Evolutionary conservation across 2,888 invertebrate genomes (phyloP).

Genomic region (Leptopilina myrica): DNA sequence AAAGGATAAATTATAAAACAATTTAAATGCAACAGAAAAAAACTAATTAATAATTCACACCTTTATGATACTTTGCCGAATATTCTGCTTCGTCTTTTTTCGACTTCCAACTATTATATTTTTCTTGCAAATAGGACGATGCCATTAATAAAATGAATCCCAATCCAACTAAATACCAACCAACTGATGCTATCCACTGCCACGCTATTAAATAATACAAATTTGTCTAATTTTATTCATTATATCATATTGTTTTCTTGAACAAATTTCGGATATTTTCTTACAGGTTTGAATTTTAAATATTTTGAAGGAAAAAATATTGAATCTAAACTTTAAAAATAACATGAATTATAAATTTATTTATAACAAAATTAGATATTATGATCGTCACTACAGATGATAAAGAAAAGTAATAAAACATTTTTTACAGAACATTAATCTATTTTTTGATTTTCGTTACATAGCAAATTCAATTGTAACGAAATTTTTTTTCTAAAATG

Average conservation of each 20-base stretch:
- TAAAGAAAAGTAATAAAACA: too few species aligned
- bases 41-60: conserved; percentile 63
- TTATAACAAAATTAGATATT: too few species aligned
- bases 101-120: conserved; percentile 69
- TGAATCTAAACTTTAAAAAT: not conserved
- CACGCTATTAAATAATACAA: conserved; percentile 59
- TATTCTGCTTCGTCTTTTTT: conserved; percentile 73
- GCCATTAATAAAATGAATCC: conserved; percentile 66
- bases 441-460: too few species aligned
- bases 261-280: too few species aligned
- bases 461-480: too few species aligned
- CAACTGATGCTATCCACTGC: conserved; percentile 65
- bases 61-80: conserved; percentile 77
- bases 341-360: too few species aligned
- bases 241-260: not conserved
- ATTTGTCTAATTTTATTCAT: not conserved
- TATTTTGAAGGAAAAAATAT: not conserved
- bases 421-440: not conserved
- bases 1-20: conserved; percentile 18
- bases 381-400: too few species aligned
- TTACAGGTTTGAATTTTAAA: not conserved
- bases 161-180: conserved; percentile 75
- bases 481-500: not conserved
- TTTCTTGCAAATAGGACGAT: conserved; percentile 70
- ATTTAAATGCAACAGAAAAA: too few species aligned